Evolutionary conservation across 2,113 vertebrate species (phyloP), one percentile per base, ranked within the genome.

Genomic region (Aphyosemion australe): DNA sequence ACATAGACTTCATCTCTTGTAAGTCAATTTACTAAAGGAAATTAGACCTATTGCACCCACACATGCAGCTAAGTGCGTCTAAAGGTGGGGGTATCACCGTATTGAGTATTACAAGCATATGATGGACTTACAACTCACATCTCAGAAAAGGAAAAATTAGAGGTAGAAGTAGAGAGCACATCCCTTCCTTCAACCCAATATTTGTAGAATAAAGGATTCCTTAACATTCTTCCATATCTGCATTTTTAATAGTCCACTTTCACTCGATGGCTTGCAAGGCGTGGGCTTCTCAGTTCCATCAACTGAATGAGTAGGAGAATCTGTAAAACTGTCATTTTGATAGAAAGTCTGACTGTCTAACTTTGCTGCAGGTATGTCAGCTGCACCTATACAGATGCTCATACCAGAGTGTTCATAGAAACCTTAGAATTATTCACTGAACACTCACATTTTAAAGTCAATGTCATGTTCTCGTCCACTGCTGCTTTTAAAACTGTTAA

Each of bases 341-440:
- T 82, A 52, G 62, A 70, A 67, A 73, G 65, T 56, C 80, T 32
- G 48, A 39, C 37, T 46, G 64, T 67, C 53, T 56, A 50, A 69
- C 54, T 80, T 77, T 64, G 84, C 81, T 86, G 78, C 76, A 88
- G 84, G 84, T 89, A 87, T 82, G 78, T 62, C 69, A 18, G 26
- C 62, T 1, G 7, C 19, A 48, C 56, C 66, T 14, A 6, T 42
- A 31, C n/a, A 15, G 62, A 26, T 12, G 43, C 37, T 69, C 64
- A 51, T 62, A 55, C 32, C 48, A 42, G 57, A 43, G 48, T 61
- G 61, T 61, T 83, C 41, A 43, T 18, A 7, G 56, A 21, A 62
- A 58, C 60, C 66, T 78, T 75, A 50, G 18, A 76, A 37, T 54
- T 74, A 82, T 79, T 74, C 78, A 72, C 10, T 42, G 49, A 57